These are phyloP conservation scores for Timema podura DNA, from an alignment of 2,888 invertebrate genomes.

Conservation along the genomic window DNA sequence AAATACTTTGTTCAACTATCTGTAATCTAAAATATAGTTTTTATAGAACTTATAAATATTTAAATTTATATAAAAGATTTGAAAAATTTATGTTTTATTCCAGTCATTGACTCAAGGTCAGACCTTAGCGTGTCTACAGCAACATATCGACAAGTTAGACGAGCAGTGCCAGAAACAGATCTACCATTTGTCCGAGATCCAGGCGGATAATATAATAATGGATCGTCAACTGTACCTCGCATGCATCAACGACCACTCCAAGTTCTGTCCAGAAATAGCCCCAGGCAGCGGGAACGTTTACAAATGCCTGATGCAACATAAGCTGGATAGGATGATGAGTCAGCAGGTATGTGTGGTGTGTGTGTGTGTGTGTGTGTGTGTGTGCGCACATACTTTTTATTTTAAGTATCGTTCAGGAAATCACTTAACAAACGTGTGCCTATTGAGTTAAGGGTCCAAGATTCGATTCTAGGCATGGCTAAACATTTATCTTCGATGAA, in stretches of 20 bases:
- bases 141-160: constrained; percentile 58
- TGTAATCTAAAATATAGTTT: too few species aligned
- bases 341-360: neutral
- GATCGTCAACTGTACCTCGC: constrained; percentile 87
- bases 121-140: constrained; percentile 79
- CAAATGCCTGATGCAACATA: constrained; percentile 83
- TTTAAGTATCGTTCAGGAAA: too few species aligned
- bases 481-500: too few species aligned
- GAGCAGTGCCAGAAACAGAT: constrained; percentile 74
- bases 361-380: too few species aligned
- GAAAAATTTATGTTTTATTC: neutral
- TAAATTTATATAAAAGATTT: too few species aligned
- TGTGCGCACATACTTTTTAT: too few species aligned
- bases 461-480: too few species aligned
- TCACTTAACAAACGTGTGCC: too few species aligned
- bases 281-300: constrained; percentile 80
- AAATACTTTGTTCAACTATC: too few species aligned
- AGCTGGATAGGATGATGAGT: constrained; percentile 62
- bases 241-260: constrained; percentile 78
- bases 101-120: constrained; percentile 64
- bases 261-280: constrained; percentile 69
- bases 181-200: constrained; percentile 79
- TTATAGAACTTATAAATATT: too few species aligned
- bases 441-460: too few species aligned
- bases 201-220: constrained; percentile 80